phyloP scores from a whole-genome alignment of 1,140 invertebrate species.

The Drosophila punjabiensis region DNA sequence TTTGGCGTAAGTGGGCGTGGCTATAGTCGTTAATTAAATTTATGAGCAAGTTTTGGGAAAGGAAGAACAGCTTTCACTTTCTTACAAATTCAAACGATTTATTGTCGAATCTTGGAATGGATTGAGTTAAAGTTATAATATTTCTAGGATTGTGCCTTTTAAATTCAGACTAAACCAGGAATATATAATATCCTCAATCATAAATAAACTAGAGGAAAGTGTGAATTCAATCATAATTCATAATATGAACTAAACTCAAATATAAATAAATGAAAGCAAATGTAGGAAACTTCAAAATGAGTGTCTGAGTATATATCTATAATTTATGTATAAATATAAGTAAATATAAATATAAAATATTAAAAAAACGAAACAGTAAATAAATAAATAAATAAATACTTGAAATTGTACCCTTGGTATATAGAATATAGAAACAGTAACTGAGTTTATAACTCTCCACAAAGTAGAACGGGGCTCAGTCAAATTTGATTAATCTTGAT shows the following conservation, averaged over 20 bases:
- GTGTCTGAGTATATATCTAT: too few species aligned
- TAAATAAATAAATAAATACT: not conserved
- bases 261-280: not conserved
- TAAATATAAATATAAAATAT: not conserved
- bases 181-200: too few species aligned
- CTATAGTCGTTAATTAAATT: conserved; percentile 36
- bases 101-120: not conserved
- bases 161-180: not conserved
- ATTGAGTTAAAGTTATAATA: not conserved
- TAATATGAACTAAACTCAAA: too few species aligned
- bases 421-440: not conserved
- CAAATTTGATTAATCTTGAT: not conserved
- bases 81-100: not conserved
- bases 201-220: fast-evolving
- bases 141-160: not conserved
- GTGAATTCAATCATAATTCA: not conserved
- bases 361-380: not conserved
- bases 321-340: not conserved
- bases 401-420: too few species aligned
- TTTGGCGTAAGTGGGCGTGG: conserved; percentile 17
- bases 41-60: conserved; percentile 10
- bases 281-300: not conserved
- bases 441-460: not conserved
- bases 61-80: not conserved
- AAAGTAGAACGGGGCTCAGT: not conserved